These are phyloP conservation scores for Tamias sibiricus DNA, from an alignment of 2,113 vertebrate genomes.

Conservation along the genomic window DNA sequence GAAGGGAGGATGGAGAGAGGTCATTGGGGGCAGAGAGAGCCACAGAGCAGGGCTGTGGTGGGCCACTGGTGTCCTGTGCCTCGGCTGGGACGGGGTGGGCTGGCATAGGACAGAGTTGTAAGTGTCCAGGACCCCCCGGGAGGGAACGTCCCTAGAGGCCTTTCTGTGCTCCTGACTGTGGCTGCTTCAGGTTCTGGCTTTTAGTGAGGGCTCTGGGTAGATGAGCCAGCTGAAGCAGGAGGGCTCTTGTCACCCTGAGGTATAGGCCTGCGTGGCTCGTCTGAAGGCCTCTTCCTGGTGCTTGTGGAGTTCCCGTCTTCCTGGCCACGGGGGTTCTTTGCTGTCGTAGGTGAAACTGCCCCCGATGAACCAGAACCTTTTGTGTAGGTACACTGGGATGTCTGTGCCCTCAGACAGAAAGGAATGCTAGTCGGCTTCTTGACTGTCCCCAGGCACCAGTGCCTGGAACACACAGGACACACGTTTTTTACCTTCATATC, in stretches of 20 bases:
- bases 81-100: too few species aligned
- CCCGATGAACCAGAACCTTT: slow-evolving; percentile 45
- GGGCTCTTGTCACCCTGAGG: not conserved
- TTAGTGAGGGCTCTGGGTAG: not conserved
- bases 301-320: not conserved
- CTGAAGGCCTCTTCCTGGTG: not conserved
- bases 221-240: not conserved
- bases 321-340: not conserved
- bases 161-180: not conserved
- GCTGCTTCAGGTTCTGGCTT: not conserved
- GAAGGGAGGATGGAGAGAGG: not conserved
- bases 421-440: slow-evolving; percentile 52
- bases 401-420: slow-evolving; percentile 28
- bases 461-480: not conserved
- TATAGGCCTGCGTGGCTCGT: not conserved
- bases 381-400: slow-evolving; percentile 47
- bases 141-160: not conserved
- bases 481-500: not conserved
- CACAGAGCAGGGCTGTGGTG: not conserved
- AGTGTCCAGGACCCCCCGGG: not conserved
- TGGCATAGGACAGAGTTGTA: too few species aligned
- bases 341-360: slow-evolving; percentile 41
- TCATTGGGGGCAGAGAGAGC: not conserved
- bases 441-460: not conserved
- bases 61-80: not conserved